Percentiles rank a stretch among this genome's conserved stretches.
phyloP scores from a whole-genome alignment of 2,113 vertebrate species.

The Pagrus major region DNA sequence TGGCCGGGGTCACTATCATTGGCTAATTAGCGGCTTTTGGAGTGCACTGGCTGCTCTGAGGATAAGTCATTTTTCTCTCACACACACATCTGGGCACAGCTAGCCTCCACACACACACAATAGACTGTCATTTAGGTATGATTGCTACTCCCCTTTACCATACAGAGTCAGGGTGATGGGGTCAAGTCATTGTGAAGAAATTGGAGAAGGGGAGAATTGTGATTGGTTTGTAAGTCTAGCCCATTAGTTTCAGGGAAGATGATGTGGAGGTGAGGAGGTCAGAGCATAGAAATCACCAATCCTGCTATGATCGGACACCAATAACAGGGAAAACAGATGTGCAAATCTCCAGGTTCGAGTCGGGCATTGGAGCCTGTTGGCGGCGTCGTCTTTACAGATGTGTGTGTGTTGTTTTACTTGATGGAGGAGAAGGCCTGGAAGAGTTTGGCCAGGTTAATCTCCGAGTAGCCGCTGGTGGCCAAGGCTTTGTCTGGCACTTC shows the following conservation, averaged over 20 bases:
- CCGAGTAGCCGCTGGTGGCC: constrained; percentile 90
- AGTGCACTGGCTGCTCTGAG: constrained; percentile 65
- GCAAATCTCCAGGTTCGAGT: constrained; percentile 18
- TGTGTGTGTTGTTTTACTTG: constrained; percentile 74
- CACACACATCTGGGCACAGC: constrained; percentile 18
- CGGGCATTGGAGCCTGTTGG: not conserved
- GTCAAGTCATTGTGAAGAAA: constrained; percentile 64
- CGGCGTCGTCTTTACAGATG: not conserved
- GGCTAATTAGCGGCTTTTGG: constrained; percentile 82
- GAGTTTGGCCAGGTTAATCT: constrained; percentile 95
- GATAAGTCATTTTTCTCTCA: constrained; percentile 56
- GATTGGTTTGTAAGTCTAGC: constrained; percentile 67
- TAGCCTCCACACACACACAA: constrained; percentile 46
- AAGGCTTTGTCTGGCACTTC: constrained; percentile 89
- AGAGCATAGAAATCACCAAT: constrained; percentile 16
- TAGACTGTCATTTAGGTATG: constrained; percentile 72
- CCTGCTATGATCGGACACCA: not conserved
- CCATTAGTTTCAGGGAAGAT: constrained; percentile 54
- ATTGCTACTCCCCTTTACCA: constrained; percentile 70
- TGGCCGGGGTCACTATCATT: constrained; percentile 80
- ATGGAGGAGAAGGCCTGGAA: constrained; percentile 86
- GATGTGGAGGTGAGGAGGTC: constrained; percentile 41
- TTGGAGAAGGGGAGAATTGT: constrained; percentile 27
- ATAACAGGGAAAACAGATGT: constrained; percentile 1
- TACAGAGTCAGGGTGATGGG: constrained; percentile 60